A percentile compares a stretch with the other conserved stretches of the same genome.
Evolutionary conservation across 2,797 vertebrate species (phyloP).

Genomic region (Propithecus perrieri): DNA sequence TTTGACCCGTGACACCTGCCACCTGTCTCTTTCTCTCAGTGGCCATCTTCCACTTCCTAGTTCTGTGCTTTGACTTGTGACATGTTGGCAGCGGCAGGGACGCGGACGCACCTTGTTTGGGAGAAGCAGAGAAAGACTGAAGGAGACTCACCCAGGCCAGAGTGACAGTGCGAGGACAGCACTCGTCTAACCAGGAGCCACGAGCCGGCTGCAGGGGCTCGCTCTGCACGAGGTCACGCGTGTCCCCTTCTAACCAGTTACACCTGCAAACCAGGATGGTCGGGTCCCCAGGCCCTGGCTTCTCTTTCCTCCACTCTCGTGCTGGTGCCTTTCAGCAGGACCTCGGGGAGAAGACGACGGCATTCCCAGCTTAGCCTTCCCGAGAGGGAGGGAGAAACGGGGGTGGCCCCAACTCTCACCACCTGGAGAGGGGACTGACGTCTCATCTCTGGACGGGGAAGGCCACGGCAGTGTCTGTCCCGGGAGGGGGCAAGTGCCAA

Average conservation of each 20-base stretch:
- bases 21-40: background rate
- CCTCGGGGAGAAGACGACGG: background rate
- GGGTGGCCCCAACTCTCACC: no score
- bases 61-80: background rate
- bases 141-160: background rate
- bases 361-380: background rate
- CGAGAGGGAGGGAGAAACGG: no score
- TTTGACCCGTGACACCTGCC: background rate
- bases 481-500: background rate
- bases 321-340: background rate
- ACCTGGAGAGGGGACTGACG: background rate
- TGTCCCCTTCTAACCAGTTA: background rate
- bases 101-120: no score
- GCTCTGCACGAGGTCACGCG: rapidly evolving
- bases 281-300: background rate
- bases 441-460: no score
- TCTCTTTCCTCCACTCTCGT: background rate
- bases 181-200: background rate
- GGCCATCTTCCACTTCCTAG: rapidly evolving
- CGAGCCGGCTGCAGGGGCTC: rapidly evolving
- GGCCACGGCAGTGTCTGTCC: background rate
- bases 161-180: background rate
- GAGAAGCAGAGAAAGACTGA: background rate
- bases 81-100: background rate
- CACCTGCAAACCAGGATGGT: rapidly evolving